These are phyloP conservation scores for Oscheius sp. DNA, from an alignment of 2,888 invertebrate species.

Conservation along the genomic window DNA sequence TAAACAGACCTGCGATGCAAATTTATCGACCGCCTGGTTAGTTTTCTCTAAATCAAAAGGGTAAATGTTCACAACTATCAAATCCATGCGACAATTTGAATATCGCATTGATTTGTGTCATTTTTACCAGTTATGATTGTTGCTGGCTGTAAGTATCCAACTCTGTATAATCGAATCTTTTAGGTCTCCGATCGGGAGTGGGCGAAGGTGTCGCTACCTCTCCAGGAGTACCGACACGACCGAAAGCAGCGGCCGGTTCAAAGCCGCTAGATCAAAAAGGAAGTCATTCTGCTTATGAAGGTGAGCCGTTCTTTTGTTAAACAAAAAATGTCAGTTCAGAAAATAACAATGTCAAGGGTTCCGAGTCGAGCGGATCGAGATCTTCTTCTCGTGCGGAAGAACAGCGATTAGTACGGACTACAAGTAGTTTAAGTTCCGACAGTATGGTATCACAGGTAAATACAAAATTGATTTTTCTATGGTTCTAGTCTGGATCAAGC, in stretches of 20 bases:
- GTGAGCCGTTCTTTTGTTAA: background rate
- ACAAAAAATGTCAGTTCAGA: conserved; percentile 7
- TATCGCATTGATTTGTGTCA: conserved; percentile 19
- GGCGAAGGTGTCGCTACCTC: conserved; percentile 21
- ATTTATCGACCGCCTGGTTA: conserved; percentile 65
- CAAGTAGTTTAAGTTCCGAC: conserved; percentile 50
- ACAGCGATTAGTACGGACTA: conserved; percentile 45
- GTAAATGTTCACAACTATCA: background rate
- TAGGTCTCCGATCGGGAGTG: conserved; percentile 30
- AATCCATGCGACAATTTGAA: conserved; percentile 5
- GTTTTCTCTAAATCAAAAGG: conserved; percentile 13
- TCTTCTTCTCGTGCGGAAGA: conserved; percentile 42
- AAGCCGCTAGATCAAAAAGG: conserved; percentile 39
- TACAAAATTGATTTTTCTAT: background rate
- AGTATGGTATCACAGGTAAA: conserved; percentile 45
- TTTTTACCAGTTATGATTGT: conserved; percentile 9
- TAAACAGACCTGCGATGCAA: conserved; percentile 60
- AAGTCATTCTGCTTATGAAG: conserved; percentile 22
- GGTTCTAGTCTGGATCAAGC: conserved; percentile 6
- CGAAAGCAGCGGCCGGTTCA: conserved; percentile 57
- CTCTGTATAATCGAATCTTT: background rate
- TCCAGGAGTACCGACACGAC: conserved; percentile 27
- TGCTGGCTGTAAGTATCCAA: conserved; percentile 6
- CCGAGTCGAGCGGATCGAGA: conserved; percentile 45
- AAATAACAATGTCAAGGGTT: conserved; percentile 45